Evolutionary conservation across 2,888 invertebrate genomes (phyloP), one percentile per base, ranked within the genome.

Genomic region (Odontothrips loti): DNA sequence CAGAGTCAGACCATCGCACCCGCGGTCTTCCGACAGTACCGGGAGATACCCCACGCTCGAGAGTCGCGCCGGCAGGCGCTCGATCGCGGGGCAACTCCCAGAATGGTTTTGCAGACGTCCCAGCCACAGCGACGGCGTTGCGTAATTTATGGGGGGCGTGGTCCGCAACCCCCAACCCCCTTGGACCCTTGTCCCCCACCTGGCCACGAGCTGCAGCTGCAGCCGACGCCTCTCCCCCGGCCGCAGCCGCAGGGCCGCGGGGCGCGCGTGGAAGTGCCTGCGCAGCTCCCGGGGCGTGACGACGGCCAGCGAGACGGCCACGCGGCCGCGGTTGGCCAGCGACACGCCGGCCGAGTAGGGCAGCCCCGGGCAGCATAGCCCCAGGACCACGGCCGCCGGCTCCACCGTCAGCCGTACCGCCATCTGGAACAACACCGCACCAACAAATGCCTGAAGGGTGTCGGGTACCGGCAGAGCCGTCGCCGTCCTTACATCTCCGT

Each of bases 311-410:
- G 68, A 23, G 23, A 75, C 68, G 68, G 68, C 68, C 11, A 75
- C 68, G 68, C 68, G 68, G 68, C 68, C 68, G 23, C 12, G 23
- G 68, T 75, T 75, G 68, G 68, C 23, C 11, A 75, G 23, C 68
- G 12, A 12, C 23, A 75, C 12, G 23, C 10, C 68, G 6, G 11
- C 23, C 27, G 68, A 27, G 68, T 75, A 75, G 68, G 27, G 23
- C 68, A 75, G 68, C 23, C 68, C 68, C 23, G 68, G 68, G 68
- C 68, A 75, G 68, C 68, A 75, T 27, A 75, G 23, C 23, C 68
- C 68, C 68, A 75, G 68, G 27, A 75, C 23, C 68, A 27, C 68
- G 23, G 68, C 68, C 11, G 27, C 68, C 11, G 68, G 68, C 23
- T 75, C 68, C 68, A 27, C 68, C 68, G 68, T 27, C 68, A 75